Conservation (phyloP, 2,113 vertebrate species). For the Malurus alboscapulatus region DNA sequence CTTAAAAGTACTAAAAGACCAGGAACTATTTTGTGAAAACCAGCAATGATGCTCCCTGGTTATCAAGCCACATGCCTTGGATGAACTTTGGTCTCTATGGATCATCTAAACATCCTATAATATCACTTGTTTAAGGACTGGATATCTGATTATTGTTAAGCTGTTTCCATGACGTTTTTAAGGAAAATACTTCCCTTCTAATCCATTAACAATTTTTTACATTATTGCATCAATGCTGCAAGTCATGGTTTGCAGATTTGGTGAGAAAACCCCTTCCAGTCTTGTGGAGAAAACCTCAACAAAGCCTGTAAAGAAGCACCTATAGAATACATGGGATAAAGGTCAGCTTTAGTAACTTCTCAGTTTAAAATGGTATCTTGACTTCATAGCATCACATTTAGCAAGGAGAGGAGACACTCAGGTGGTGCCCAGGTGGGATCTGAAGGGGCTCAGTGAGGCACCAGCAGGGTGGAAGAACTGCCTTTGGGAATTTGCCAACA, state of each 20-base stretch:
- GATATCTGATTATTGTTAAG: background rate
- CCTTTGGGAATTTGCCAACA: background rate
- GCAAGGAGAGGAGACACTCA: background rate
- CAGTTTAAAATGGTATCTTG: background rate
- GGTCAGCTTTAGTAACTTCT: background rate
- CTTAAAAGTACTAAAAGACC: background rate
- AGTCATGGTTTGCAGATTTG: background rate
- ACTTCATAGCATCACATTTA: background rate
- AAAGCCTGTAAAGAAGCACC: background rate
- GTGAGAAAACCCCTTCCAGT: background rate
- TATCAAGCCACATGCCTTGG: background rate
- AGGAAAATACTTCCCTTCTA: background rate
- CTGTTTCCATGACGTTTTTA: background rate
- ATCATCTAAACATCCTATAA: background rate
- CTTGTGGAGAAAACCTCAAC: background rate
- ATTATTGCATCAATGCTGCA: background rate
- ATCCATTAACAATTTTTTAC: background rate
- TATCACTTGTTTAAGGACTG: background rate
- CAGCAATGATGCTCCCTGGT: background rate
- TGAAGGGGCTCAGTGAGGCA: accelerated
- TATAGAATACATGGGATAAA: background rate
- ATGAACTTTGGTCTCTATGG: background rate
- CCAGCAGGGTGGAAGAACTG: accelerated
- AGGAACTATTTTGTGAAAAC: background rate
- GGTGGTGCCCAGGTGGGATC: background rate